Conservation (phyloP, 2,888 invertebrate genomes). For the Amblyjoppa proteus region DNA sequence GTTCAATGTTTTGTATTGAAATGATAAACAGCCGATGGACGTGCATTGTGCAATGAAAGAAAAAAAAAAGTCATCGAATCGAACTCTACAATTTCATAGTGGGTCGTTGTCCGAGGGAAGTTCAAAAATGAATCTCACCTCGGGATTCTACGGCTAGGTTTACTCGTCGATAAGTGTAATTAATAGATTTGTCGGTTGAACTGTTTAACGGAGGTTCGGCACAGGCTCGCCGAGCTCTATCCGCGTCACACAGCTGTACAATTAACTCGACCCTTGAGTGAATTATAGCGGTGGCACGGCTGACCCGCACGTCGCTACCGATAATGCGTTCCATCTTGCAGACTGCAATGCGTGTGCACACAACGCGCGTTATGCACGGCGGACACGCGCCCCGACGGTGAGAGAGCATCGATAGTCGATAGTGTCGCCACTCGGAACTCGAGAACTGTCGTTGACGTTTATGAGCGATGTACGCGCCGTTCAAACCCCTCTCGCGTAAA, state of each 20-base stretch:
- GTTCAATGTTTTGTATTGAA: not conserved
- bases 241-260: constrained; percentile 10
- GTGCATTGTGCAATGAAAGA: not conserved
- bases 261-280: constrained; percentile 18
- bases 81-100: not conserved
- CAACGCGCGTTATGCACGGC: not conserved
- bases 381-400: not conserved
- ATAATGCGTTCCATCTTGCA: constrained; percentile 30
- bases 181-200: not conserved
- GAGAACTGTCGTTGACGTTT: constrained; percentile 83
- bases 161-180: not conserved
- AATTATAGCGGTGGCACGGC: constrained; percentile 25
- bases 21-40: not conserved
- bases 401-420: constrained; percentile 66
- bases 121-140: not conserved
- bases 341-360: not conserved
- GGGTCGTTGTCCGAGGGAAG: not conserved
- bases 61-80: not conserved
- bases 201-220: not conserved
- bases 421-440: constrained; percentile 66
- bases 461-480: constrained; percentile 83
- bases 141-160: not conserved
- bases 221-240: not conserved
- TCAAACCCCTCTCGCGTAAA: constrained; percentile 23
- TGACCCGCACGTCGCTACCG: constrained; percentile 29